Evolutionary conservation across 2,113 vertebrate genomes (phyloP).

Genomic region (Morphnarchus princeps): DNA sequence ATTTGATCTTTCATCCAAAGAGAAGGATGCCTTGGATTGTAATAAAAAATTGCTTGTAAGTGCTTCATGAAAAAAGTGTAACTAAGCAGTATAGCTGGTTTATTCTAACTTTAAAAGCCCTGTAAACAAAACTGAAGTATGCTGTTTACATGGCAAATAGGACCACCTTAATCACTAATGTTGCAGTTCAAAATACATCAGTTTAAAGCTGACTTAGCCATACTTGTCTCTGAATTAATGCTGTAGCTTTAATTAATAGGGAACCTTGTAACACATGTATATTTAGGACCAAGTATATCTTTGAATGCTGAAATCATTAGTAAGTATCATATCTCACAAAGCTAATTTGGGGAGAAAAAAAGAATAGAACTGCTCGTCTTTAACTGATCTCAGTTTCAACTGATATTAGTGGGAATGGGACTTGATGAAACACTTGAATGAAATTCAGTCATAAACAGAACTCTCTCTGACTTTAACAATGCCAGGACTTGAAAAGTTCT

Average conservation of each 20-base stretch:
- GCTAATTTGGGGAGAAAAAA: not conserved
- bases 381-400: not conserved
- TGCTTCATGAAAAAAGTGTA: not conserved
- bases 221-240: not conserved
- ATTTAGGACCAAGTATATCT: not conserved
- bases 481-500: not conserved
- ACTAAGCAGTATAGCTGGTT: not conserved
- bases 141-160: not conserved
- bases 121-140: not conserved
- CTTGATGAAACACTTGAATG: not conserved
- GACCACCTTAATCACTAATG: not conserved
- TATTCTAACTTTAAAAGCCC: not conserved
- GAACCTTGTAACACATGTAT: not conserved
- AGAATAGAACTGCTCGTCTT: not conserved
- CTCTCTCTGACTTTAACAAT: not conserved
- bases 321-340: not conserved
- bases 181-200: not conserved
- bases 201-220: not conserved
- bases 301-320: not conserved
- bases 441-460: not conserved
- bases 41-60: constrained; percentile 90
- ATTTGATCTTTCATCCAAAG: constrained; percentile 86
- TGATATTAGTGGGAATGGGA: not conserved
- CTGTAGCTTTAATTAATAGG: not conserved
- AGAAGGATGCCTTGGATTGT: constrained; percentile 81